A percentile compares a stretch with the other conserved stretches of the same genome.
Conservation (phyloP, 30 jellyfish, hydroid and myxozoan genomes). For the Aurelia sp. region DNA sequence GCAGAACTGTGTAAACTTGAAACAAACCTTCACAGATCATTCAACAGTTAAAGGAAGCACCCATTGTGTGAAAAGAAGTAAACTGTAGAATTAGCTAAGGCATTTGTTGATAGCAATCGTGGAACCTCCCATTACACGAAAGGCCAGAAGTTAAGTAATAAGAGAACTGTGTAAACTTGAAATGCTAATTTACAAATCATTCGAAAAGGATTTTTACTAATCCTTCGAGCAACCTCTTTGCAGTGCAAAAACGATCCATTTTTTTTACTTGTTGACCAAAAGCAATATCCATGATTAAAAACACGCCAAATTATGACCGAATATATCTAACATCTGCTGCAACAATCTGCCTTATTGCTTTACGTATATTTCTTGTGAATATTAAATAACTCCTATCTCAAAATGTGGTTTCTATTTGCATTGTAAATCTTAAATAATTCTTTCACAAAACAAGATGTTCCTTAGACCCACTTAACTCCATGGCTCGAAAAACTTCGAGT, state of each 20-base stretch:
- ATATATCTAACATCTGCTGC: conserved; percentile 34
- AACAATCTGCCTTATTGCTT: conserved; percentile 48
- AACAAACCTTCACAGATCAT: no score
- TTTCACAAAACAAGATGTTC: conserved; percentile 37
- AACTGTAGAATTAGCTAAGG: no score
- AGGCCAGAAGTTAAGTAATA: no score
- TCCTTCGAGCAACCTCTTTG: conserved; percentile 15
- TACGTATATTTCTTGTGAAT: conserved; percentile 35
- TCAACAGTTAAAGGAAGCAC: no score
- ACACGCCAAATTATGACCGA: conserved; percentile 61
- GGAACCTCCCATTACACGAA: no score
- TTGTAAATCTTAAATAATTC: conserved; percentile 36
- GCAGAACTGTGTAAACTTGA: no score
- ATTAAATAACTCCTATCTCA: conserved; percentile 37
- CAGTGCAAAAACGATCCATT: conserved; percentile 4
- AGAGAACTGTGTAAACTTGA: not conserved
- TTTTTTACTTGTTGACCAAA: conserved; percentile 50
- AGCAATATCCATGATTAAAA: conserved; percentile 54
- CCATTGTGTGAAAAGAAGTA: no score
- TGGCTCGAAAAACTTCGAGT: conserved; percentile 38
- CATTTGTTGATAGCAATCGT: no score
- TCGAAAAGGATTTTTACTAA: conserved; percentile 1
- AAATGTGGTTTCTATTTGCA: conserved; percentile 57
- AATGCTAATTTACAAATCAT: conserved; percentile 11
- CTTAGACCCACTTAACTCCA: conserved; percentile 43